These are phyloP conservation scores for Drosophila micromelanica DNA, from an alignment of 1,140 invertebrate genomes.

Conservation along the genomic window DNA sequence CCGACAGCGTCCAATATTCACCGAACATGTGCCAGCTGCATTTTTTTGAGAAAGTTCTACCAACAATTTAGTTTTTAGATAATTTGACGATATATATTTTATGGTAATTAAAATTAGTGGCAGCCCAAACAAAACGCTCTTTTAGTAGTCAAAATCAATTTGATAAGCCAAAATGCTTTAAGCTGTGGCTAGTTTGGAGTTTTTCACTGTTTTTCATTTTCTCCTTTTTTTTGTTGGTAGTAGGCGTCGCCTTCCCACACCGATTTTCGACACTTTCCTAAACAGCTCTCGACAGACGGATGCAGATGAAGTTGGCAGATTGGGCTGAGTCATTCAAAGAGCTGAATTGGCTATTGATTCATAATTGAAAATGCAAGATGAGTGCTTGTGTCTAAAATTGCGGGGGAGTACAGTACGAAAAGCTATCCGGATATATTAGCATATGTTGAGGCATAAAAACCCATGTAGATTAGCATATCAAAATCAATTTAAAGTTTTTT, in stretches of 20 bases:
- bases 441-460: conserved; percentile 2
- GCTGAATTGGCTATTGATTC: conserved; percentile 16
- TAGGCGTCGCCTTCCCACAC: conserved; percentile 59
- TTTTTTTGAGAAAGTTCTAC: conserved; percentile 64
- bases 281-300: background rate
- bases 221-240: conserved; percentile 43
- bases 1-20: conserved; percentile 2
- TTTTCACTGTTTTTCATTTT: conserved; percentile 20
- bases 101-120: conserved; percentile 70
- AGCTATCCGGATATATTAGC: conserved; percentile 1
- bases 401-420: conserved; percentile 2
- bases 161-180: conserved; percentile 65
- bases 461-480: background rate
- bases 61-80: conserved; percentile 13
- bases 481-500: background rate
- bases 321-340: background rate
- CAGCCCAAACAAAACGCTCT: conserved; percentile 64
- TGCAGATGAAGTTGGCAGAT: conserved; percentile 8
- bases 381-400: conserved; percentile 2
- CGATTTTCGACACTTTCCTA: conserved; percentile 41
- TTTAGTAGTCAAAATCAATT: conserved; percentile 58
- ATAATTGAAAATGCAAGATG: conserved; percentile 26
- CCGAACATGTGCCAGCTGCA: conserved; percentile 41
- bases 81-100: conserved; percentile 51
- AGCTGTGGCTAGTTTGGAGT: conserved; percentile 17